Evolutionary conservation across 2,888 invertebrate genomes (phyloP).

Genomic region (Napeogenes sylphis): DNA sequence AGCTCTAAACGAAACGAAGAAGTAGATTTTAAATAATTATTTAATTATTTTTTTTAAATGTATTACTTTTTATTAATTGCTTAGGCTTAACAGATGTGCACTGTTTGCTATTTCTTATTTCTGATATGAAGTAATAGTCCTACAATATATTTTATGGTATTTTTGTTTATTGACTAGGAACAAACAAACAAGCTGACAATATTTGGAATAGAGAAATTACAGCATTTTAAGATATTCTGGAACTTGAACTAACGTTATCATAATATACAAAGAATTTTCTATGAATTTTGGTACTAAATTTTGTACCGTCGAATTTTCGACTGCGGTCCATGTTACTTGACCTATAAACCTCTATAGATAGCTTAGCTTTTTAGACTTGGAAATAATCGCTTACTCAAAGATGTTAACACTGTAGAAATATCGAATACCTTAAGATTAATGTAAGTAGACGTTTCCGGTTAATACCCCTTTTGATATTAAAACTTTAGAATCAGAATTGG

Average conservation of each 20-base stretch:
- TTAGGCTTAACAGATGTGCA: conserved; percentile 32
- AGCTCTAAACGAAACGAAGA: conserved; percentile 60
- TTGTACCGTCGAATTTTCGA: conserved; percentile 64
- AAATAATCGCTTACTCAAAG: conserved; percentile 53
- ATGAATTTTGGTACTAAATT: conserved; percentile 73
- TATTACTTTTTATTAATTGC: conserved; percentile 15
- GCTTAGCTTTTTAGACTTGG: conserved; percentile 63
- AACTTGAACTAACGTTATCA: neutral
- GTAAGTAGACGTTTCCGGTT: conserved; percentile 50
- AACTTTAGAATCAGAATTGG: conserved; percentile 21
- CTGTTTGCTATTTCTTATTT: conserved; percentile 24
- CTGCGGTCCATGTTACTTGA: conserved; percentile 66
- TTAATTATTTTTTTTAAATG: neutral
- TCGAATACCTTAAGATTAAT: conserved; percentile 57
- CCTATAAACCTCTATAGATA: conserved; percentile 50
- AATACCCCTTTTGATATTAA: conserved; percentile 47
- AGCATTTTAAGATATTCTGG: neutral
- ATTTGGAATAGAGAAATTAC: too few relatives aligned
- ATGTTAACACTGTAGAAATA: conserved; percentile 49
- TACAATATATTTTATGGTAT: neutral
- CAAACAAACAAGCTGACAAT: too few relatives aligned
- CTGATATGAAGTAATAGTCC: conserved; percentile 12
- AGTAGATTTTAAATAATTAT: conserved; percentile 41
- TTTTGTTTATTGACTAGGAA: too few relatives aligned
- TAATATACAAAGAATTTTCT: conserved; percentile 39